These are phyloP conservation scores for Noctilio leporinus DNA, from an alignment of 2,113 vertebrate species.

Conservation along the genomic window DNA sequence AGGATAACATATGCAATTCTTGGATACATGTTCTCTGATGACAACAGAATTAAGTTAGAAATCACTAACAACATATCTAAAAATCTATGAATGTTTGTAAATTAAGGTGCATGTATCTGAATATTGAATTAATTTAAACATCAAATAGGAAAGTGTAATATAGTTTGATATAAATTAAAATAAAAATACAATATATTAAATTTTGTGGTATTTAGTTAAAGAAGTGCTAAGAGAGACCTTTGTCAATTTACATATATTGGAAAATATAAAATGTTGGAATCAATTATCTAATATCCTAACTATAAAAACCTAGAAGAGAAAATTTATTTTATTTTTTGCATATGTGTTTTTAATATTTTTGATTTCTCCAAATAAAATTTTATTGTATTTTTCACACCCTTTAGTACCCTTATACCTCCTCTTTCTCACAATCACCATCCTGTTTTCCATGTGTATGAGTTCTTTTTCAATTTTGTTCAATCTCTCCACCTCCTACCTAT, in stretches of 20 bases:
- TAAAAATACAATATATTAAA: background rate
- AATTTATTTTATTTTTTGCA: background rate
- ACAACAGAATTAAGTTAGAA: background rate
- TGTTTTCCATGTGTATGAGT: too few species aligned
- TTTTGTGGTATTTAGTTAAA: background rate
- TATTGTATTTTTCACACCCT: too few species aligned
- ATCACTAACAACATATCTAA: background rate
- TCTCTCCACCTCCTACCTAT: too few species aligned
- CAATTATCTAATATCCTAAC: background rate
- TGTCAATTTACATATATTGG: background rate
- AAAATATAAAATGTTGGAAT: background rate
- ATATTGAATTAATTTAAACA: background rate
- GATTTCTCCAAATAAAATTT: too few species aligned
- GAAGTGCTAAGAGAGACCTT: background rate
- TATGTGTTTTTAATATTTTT: too few species aligned
- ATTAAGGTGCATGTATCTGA: background rate
- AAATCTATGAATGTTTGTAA: background rate
- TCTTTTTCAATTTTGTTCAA: too few species aligned
- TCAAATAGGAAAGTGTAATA: background rate
- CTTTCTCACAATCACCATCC: too few species aligned
- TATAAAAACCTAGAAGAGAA: background rate
- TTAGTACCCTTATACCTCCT: too few species aligned
- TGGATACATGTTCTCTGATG: background rate
- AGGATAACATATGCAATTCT: background rate
- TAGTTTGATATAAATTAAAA: background rate